Conservation (phyloP, 2,113 vertebrate genomes). For the Ceyx melanurus region DNA sequence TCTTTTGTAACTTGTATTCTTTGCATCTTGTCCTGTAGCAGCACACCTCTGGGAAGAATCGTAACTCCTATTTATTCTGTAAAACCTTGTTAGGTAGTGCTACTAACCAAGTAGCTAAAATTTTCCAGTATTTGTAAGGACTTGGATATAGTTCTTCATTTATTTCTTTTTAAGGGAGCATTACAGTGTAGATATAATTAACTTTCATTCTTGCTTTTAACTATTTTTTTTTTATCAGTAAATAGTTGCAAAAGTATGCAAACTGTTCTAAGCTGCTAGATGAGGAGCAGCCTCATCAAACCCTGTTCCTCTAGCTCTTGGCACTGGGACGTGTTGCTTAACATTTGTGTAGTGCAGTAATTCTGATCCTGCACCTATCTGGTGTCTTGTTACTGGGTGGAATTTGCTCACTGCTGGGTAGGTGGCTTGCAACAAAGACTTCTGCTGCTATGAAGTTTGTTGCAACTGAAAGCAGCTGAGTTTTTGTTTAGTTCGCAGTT, state of each 20-base stretch:
- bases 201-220: no score
- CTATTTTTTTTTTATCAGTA: not conserved
- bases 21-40: not conserved
- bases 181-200: not conserved
- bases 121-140: not conserved
- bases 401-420: not conserved
- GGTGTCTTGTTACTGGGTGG: not conserved
- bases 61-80: not conserved
- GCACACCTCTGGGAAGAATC: not conserved
- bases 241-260: not conserved
- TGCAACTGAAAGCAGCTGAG: not conserved
- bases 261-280: not conserved
- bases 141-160: accelerated
- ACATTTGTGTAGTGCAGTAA: not conserved
- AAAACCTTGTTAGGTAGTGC: not conserved
- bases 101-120: not conserved
- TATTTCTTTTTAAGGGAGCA: no score
- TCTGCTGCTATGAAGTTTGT: not conserved
- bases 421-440: not conserved
- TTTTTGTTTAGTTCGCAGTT: not conserved
- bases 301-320: not conserved
- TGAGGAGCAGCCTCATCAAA: not conserved
- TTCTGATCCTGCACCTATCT: not conserved
- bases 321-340: not conserved
- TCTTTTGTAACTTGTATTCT: not conserved